phyloP scores from a whole-genome alignment of 2,797 vertebrate species.

The Peromyscus nudipes region DNA sequence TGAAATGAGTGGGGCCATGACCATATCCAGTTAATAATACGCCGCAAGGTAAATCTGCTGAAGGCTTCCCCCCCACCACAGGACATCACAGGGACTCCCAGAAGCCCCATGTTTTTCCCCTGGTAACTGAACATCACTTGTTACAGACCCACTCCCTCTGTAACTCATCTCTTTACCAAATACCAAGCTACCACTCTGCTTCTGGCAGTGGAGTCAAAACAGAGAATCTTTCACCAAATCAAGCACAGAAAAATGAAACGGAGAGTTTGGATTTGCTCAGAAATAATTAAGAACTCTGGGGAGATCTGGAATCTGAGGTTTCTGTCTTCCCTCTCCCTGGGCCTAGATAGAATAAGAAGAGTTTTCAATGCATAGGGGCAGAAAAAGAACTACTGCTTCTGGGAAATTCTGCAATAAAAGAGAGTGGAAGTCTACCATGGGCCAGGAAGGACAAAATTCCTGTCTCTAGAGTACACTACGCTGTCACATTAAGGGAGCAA shows the following conservation, averaged over 20 bases:
- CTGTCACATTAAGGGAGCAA: not conserved
- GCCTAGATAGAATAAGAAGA: conserved; percentile 23
- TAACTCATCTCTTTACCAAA: conserved; percentile 58
- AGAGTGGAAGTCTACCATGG: not conserved
- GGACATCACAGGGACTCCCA: not conserved
- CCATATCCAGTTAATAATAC: not conserved
- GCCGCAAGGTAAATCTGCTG: not conserved
- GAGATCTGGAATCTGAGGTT: not conserved
- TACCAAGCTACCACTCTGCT: conserved; percentile 23
- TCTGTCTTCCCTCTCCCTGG: conserved; percentile 38
- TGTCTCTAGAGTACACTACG: not conserved
- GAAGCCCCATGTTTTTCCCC: not conserved
- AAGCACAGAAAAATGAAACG: conserved; percentile 79
- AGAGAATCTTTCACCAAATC: conserved; percentile 73
- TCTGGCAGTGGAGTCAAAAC: conserved; percentile 61
- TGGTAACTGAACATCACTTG: not conserved
- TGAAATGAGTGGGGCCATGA: conserved; percentile 24
- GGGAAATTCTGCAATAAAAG: conserved; percentile 64
- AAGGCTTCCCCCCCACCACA: not conserved
- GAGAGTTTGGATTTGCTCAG: conserved; percentile 66
- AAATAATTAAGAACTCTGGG: conserved; percentile 57
- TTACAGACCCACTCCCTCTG: conserved; percentile 23
- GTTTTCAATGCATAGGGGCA: conserved; percentile 23
- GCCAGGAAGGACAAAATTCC: conserved; percentile 47
- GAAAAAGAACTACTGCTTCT: conserved; percentile 46